Conservation (phyloP, 2,888 invertebrate species). For the Macrosiphum euphorbiae region DNA sequence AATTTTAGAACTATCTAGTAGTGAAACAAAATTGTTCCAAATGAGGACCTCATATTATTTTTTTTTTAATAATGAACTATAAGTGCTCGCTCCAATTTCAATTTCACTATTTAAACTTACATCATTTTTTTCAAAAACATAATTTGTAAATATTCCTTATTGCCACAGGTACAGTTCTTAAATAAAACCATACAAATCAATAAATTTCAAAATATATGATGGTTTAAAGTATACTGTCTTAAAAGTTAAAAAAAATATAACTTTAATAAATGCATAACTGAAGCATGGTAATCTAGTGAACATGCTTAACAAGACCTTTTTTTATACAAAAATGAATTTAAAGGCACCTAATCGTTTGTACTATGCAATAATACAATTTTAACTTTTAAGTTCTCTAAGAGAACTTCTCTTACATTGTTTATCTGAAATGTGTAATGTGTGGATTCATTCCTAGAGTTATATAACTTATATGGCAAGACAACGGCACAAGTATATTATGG, state of each 20-base stretch:
- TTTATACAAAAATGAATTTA: too few species aligned
- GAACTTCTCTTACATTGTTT: slow-evolving; percentile 1
- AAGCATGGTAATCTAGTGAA: too few species aligned
- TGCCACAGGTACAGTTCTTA: neutral
- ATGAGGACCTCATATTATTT: neutral
- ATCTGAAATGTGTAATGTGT: neutral
- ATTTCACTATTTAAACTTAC: neutral
- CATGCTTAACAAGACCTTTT: too few species aligned
- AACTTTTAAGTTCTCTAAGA: neutral
- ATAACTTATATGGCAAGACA: neutral
- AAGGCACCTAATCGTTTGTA: neutral
- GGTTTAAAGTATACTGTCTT: neutral
- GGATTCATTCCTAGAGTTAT: neutral
- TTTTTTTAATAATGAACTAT: neutral
- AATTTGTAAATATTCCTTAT: neutral
- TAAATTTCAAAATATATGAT: neutral
- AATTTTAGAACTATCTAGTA: neutral
- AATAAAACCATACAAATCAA: neutral
- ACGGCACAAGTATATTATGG: neutral
- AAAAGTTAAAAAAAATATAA: neutral
- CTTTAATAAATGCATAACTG: neutral
- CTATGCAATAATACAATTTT: neutral
- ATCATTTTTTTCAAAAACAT: neutral
- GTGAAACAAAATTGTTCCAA: neutral
- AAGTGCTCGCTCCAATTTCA: neutral